Base-by-base conservation (phyloP, 2,797 vertebrate species). In the Lagodon rhomboides region DNA sequence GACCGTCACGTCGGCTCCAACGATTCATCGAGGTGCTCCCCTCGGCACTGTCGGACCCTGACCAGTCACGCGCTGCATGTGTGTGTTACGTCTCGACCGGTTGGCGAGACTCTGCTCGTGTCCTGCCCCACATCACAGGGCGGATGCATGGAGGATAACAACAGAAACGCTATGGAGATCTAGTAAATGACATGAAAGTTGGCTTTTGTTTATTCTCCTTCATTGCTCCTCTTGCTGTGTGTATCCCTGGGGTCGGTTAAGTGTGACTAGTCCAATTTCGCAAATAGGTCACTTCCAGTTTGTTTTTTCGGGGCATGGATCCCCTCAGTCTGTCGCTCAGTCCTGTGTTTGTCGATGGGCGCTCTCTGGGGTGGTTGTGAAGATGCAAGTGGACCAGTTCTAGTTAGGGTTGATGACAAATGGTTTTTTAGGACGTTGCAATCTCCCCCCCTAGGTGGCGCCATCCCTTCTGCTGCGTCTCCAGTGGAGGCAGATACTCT, bases 401-500 rank as follows among this genome's bases (percentile, higher is more conserved):
- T 87, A 89, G 83, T 85, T 93, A 60, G 12, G 83, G 84, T 38
- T 82, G 85, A 78, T 64, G 82, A 75, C 59, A 58, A 17, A 61
- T 17, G 66, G 44, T 71, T 91, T 71, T 91, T 91, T 95, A 96
- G 80, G 95, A 95, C n/a, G 95, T 96, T 64, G 92, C 94, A 8
- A 96, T 96, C 85, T 96, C 95, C 0, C 95, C 95, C 89, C 95
- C 96, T 95, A 99, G 96, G 96, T 97, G 95, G 95, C 95, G 49
- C 96, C 96, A 88, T 95, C 96, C 94, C 95, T 97, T 95, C 96
- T 97, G 95, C 94, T 97, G 90, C 18, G 88, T 94, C 95, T 95
- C 93, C 93, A 96, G 93, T 90, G 95, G 96, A 91, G 97, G 94
- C 94, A 98, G 95, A 95, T 95, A 94, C 93, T 99, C 98, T 99